Percentiles rank a stretch among this genome's conserved stretches.
These are phyloP conservation scores for Tanytarsus gracilentus DNA, from an alignment of 2,888 invertebrate species.

Conservation along the genomic window DNA sequence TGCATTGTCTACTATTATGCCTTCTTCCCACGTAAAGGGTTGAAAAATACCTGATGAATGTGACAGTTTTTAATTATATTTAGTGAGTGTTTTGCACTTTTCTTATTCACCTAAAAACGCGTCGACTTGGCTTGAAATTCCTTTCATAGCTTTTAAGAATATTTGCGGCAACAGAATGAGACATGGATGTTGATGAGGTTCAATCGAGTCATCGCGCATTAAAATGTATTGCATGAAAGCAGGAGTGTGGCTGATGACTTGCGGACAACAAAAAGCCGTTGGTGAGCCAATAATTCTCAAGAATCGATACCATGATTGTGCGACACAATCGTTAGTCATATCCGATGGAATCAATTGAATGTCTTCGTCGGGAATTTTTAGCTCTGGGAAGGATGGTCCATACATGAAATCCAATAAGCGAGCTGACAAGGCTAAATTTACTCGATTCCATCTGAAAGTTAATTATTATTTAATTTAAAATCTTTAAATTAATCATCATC, in stretches of 20 bases:
- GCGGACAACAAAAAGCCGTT: conserved; percentile 80
- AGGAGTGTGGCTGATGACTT: conserved; percentile 59
- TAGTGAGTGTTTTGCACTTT: background rate
- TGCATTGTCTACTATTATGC: conserved; percentile 19
- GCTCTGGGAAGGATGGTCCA: conserved; percentile 70
- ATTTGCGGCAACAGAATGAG: conserved; percentile 74
- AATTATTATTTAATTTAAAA: no score
- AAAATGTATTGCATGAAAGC: conserved; percentile 69
- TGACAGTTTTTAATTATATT: background rate
- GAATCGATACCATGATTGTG: conserved; percentile 93
- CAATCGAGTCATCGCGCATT: conserved; percentile 65
- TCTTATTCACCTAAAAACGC: conserved; percentile 75
- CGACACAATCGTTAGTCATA: conserved; percentile 82
- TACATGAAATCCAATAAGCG: conserved; percentile 79
- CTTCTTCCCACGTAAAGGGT: conserved; percentile 23
- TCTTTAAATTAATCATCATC: no score
- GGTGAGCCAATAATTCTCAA: conserved; percentile 92
- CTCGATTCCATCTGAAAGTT: conserved; percentile 92
- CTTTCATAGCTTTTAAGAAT: conserved; percentile 88
- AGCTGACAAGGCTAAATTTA: conserved; percentile 81
- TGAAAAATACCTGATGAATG: conserved; percentile 18
- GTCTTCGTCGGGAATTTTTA: conserved; percentile 81
- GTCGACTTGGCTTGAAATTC: conserved; percentile 87
- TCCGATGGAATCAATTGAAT: conserved; percentile 66
- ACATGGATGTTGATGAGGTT: conserved; percentile 88